Conservation (phyloP, 2,797 vertebrate genomes). For the Fundulus diaphanus region DNA sequence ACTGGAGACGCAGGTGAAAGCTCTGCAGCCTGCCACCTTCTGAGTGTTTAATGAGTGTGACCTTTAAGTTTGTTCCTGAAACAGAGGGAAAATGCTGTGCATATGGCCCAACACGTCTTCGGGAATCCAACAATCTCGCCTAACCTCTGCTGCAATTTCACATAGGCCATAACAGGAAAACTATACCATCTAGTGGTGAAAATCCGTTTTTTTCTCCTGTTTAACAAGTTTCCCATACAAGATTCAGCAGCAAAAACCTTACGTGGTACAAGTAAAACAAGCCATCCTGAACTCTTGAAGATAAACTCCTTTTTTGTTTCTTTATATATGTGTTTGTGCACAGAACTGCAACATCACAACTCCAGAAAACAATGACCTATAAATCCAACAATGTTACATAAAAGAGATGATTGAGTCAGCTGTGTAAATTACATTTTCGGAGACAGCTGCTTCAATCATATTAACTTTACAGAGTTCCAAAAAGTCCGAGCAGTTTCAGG, state of each 20-base stretch:
- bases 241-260: conserved; percentile 15
- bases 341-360: conserved; percentile 88
- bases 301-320: not conserved
- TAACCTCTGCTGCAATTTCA: not conserved
- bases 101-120: conserved; percentile 26
- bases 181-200: conserved; percentile 53
- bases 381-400: conserved; percentile 91
- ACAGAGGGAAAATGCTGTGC: conserved; percentile 42
- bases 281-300: conserved; percentile 42
- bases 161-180: conserved; percentile 14
- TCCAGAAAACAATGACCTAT: conserved; percentile 91
- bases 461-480: conserved; percentile 65
- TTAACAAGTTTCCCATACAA: not conserved
- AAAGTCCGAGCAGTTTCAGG: conserved; percentile 48
- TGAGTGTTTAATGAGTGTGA: conserved; percentile 54
- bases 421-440: conserved; percentile 92
- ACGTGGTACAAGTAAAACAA: conserved; percentile 20
- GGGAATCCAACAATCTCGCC: conserved; percentile 10
- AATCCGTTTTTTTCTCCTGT: conserved; percentile 6
- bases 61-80: conserved; percentile 52
- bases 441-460: not conserved
- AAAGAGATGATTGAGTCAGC: conserved; percentile 89
- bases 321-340: conserved; percentile 76
- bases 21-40: conserved; percentile 22
- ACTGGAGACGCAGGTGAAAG: conserved; percentile 42